A percentile compares a stretch with the other conserved stretches of the same genome.
Evolutionary conservation across 2,113 vertebrate genomes (phyloP).

Genomic region (Solenodon paradoxus): DNA sequence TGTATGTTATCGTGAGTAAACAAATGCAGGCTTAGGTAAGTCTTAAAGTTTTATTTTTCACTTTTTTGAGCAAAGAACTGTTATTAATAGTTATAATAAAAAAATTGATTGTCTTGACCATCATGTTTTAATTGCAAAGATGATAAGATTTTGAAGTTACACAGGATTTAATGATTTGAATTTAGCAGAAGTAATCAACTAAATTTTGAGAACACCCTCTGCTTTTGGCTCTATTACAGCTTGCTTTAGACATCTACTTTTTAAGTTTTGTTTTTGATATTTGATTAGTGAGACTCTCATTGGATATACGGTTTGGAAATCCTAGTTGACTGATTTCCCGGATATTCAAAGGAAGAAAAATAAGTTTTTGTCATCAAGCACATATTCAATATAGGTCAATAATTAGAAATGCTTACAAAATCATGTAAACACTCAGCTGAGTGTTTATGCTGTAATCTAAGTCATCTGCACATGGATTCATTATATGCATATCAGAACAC

Average conservation of each 20-base stretch:
- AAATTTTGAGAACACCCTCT: neutral
- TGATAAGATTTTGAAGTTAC: neutral
- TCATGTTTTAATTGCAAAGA: neutral
- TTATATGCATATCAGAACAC: neutral
- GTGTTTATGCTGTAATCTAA: neutral
- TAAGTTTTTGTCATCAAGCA: neutral
- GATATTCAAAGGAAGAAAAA: neutral
- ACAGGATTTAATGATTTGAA: neutral
- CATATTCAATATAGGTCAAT: neutral
- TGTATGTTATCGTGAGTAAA: neutral
- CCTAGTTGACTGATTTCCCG: neutral
- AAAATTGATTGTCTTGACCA: neutral
- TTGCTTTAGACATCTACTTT: neutral
- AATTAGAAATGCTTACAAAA: conserved; percentile 24
- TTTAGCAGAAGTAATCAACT: neutral
- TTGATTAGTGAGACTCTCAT: neutral
- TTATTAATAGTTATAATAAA: neutral
- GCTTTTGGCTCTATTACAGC: neutral
- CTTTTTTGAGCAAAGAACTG: neutral
- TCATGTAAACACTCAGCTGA: neutral
- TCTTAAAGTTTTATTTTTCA: neutral
- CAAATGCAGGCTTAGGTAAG: neutral
- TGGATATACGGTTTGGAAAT: neutral
- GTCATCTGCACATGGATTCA: neutral
- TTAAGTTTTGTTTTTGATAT: neutral